These are phyloP conservation scores for Papilio protenor DNA, from an alignment of 2,888 invertebrate species.

Conservation along the genomic window DNA sequence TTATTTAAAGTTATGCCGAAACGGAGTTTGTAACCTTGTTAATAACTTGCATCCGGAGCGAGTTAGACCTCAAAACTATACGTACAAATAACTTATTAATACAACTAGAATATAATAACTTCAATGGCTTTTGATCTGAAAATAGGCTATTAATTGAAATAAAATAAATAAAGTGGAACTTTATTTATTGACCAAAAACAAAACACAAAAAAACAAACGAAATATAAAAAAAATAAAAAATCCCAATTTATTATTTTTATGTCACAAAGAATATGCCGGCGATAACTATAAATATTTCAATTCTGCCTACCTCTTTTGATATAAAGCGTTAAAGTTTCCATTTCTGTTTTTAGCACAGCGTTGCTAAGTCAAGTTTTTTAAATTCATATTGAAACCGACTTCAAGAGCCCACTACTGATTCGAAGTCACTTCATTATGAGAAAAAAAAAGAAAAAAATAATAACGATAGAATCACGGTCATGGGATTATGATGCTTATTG, in stretches of 20 bases:
- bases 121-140: too few species aligned
- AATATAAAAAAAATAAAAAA: too few species aligned
- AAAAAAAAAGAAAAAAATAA: constrained; percentile 19
- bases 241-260: too few species aligned
- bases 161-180: too few species aligned
- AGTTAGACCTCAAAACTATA: background rate
- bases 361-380: constrained; percentile 11
- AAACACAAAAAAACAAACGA: too few species aligned
- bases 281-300: background rate
- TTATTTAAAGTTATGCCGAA: constrained; percentile 12
- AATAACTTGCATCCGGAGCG: constrained; percentile 1
- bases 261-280: too few species aligned
- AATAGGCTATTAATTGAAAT: too few species aligned
- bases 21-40: background rate
- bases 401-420: constrained; percentile 20
- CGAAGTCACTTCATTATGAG: constrained; percentile 17
- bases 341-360: constrained; percentile 9
- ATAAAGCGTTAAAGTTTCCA: background rate
- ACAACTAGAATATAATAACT: too few species aligned
- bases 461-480: constrained; percentile 1
- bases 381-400: constrained; percentile 16
- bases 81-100: too few species aligned
- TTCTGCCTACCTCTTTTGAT: background rate
- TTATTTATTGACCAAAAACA: too few species aligned
- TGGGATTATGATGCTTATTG: constrained; percentile 18